Evolutionary conservation across 2,888 invertebrate species (phyloP), one percentile per base, ranked within the genome.

Genomic region (Pollenia angustigena): DNA sequence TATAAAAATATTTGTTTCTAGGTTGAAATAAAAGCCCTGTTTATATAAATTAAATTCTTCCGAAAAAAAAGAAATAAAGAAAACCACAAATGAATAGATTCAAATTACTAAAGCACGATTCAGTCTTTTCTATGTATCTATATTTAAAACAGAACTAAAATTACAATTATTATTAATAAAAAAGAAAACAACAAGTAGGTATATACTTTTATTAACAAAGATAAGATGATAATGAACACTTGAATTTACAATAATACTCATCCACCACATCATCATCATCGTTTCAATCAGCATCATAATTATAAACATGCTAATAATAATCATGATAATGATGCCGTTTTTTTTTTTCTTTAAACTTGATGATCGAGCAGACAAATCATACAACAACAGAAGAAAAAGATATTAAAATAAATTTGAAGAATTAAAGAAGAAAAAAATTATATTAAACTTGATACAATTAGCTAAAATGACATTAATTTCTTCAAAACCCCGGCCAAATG

Each of bases 381-480:
- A 32, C 11, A 50, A 6, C 1, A 52, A 54, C 40, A 32, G 18
- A 18, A n/a, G 32, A 71, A 52, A 42, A 44, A 60, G 58, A 58
- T 58, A 58, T 58, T 46, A 18, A 50, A 66, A 54, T 76, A 46
- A 52, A 54, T 66, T 48, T 60, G n/a, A 80, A 71, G 14, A 50
- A 79, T 9, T 18, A 7, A 64, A 52, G 16, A n/a, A 11, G 46
- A 62, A 52, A 71, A 12, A 52, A 12, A 52, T 54, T 78, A 42
- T 54, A 54, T 54, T 79, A 79, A 84, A 74, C 68, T 62, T 79
- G 68, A 82, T 66, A 69, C 62, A 74, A 79, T 68, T 79, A 74
- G 68, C 62, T 72, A 54, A 79, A 74, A 75, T 86, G 58, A 72
- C 81, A 86, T 79, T 79, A 48, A 79, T 75, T 82, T 80, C 23